phyloP scores from a whole-genome alignment of 1,140 invertebrate species.

The Drosophila bifasciata region DNA sequence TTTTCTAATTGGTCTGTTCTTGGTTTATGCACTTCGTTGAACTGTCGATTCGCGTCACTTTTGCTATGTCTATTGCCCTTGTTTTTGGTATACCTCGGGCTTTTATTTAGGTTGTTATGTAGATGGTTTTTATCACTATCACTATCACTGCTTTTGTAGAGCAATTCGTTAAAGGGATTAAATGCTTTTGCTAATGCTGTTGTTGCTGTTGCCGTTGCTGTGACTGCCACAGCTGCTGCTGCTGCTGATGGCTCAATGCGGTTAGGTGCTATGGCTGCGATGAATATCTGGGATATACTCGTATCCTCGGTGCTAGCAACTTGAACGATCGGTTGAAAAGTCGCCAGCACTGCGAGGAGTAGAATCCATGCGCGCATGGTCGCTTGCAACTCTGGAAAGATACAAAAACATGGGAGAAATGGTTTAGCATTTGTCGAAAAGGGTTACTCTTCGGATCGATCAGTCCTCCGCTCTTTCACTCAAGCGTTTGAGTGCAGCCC shows the following conservation, averaged over 20 bases:
- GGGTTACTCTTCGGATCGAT: slow-evolving; percentile 56
- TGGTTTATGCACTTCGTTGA: slow-evolving; percentile 78
- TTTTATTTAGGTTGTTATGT: slow-evolving; percentile 23
- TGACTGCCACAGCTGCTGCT: slow-evolving; percentile 26
- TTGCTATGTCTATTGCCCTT: slow-evolving; percentile 47
- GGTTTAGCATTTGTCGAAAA: slow-evolving; percentile 72
- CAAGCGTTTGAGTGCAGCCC: slow-evolving; percentile 29
- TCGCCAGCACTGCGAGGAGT: slow-evolving; percentile 85
- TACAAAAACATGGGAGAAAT: slow-evolving; percentile 79
- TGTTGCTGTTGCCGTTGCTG: slow-evolving; percentile 25
- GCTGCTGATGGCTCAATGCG: slow-evolving; percentile 16
- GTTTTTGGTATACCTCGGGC: slow-evolving; percentile 24
- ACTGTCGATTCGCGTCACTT: slow-evolving; percentile 66
- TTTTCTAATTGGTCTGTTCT: slow-evolving; percentile 82
- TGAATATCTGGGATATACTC: slow-evolving; percentile 76
- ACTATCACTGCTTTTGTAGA: slow-evolving; percentile 54
- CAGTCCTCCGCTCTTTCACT: slow-evolving; percentile 45
- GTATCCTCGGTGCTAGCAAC: slow-evolving; percentile 84
- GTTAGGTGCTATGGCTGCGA: slow-evolving; percentile 71
- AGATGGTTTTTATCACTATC: slow-evolving; percentile 62
- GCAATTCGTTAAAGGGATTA: slow-evolving; percentile 69
- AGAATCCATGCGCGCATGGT: slow-evolving; percentile 85
- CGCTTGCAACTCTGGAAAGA: slow-evolving; percentile 85
- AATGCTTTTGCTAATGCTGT: slow-evolving; percentile 72
- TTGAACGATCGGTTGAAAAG: slow-evolving; percentile 83